Percentiles rank a stretch among this genome's conserved stretches.
These are phyloP conservation scores for Rhegmatorhina hoffmannsi DNA, from an alignment of 2,113 vertebrate genomes.

Conservation along the genomic window DNA sequence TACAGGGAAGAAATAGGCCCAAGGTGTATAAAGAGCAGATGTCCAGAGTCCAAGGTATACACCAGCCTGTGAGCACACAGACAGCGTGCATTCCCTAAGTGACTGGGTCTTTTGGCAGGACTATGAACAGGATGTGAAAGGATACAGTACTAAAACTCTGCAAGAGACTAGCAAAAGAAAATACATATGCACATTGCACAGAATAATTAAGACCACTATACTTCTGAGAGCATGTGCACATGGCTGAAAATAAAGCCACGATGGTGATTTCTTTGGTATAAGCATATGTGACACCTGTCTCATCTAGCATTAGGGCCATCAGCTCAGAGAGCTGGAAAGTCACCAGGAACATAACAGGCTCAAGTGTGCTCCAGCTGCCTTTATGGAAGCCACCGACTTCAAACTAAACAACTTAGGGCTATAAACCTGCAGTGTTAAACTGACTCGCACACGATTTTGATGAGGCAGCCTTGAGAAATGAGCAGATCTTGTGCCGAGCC, in stretches of 20 bases:
- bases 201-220: not conserved
- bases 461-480: not conserved
- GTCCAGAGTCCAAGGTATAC: not conserved
- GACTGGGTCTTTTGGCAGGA: not conserved
- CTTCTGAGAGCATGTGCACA: not conserved
- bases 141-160: not conserved
- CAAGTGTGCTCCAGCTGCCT: not conserved
- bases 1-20: not conserved
- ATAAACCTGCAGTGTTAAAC: not conserved
- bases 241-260: not conserved
- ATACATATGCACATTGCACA: not conserved
- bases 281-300: not conserved
- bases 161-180: not conserved
- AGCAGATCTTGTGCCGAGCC: not conserved
- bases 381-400: not conserved
- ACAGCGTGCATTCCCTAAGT: not conserved
- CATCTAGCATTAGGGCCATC: accelerated
- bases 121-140: not conserved
- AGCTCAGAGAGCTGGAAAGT: not conserved
- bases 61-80: accelerated
- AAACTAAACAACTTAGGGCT: not conserved
- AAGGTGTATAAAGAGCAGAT: not conserved
- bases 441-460: accelerated
- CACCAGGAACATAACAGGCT: accelerated
- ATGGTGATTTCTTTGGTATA: not conserved